Base-by-base conservation (phyloP, 2,797 vertebrate species). In the Gymnoscopelus microlampas region DNA sequence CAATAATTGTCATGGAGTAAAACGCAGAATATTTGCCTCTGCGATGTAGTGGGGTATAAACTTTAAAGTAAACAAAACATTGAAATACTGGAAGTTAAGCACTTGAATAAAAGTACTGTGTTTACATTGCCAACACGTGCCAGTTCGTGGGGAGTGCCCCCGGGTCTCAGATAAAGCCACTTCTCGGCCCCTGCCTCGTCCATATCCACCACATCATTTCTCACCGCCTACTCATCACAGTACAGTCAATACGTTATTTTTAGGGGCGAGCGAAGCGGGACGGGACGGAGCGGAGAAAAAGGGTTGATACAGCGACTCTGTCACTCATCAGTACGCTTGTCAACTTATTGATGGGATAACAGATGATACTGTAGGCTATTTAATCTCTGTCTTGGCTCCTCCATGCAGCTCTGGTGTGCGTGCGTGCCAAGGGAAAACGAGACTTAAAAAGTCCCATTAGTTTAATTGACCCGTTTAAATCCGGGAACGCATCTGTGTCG, bases 241-340 rank as follows among this genome's bases (percentile, higher is more conserved):
- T 24, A 19, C 19, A 73, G 68, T 72, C 71, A 66, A 71, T 80
- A 57, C 47, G 71, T 76, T 77, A 80, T 78, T 83, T 63, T 76
- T n/a, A n/a, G 66, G 74, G 66, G 74, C 78, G 78, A 58, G 61
- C 49, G 73, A 59, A 56, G 8, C 26, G 57, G 73, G 53, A 51
- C 66, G 63, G 77, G 65, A 70, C 24, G 65, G 57, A 54, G 55
- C n/a, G 6, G 44, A 53, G 62, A 68, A 49, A 58, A 10, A 77
- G 44, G 63, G 59, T 48, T 78, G 72, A 85, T 78, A 60, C 23
- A 73, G 53, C 29, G 58, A 62, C 61, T 60, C 63, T 23, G 70
- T 79, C 78, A 68, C n/a, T 74, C 77, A 76, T 85, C 74, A 54
- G 64, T 73, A 60, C 59, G 67, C 53, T 44, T 77, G 77, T 87